Evolutionary conservation across 2,113 vertebrate species (phyloP), one percentile per base, ranked within the genome.

Genomic region (Chauna torquata): DNA sequence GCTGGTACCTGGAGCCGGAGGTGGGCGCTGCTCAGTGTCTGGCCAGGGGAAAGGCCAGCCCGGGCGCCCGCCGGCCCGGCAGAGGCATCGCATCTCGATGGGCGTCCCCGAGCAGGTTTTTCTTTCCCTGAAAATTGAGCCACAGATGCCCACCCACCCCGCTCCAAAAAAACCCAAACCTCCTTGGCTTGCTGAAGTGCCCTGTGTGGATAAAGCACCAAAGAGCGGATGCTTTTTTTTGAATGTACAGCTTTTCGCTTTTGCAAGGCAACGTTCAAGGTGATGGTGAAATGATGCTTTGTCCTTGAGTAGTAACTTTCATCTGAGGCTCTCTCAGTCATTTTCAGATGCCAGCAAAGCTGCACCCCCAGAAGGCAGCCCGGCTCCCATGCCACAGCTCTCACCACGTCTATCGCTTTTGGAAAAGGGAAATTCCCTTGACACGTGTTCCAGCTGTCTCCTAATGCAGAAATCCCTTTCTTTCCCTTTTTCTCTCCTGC

Each of bases 401-500:
- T 49, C 32, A 42, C n/a, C 16, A 2, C 0, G 0, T 70, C 52
- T 18, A 77, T 54, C 11, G 5, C 3, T 61, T 88, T 6, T 58
- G 72, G 75, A 90, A 80, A 80, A 59, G 69, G 62, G n/a, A 45
- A 86, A 32, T 7, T 8, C 24, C 71, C 64, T 79, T 87, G 81
- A 55, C 13, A n/a, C 2, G 11, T 1, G 1, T 78, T 89, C 79
- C 81, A 61, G 70, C 62, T 86, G 54, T 54, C 84, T 84, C 81
- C 88, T 94, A 97, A 95, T 69, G 83, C 77, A 93, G 68, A 71
- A 95, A 95, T 85, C 66, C 22, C 58, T 47, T 75, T 50, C 32
- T 28, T 49, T 22, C 6, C 34, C 32, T 24, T 27, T 40, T 25
- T 25, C 40, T 42, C 6, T 49, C 5, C 36, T 85, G 34, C 57